Evolutionary conservation across 2,888 invertebrate genomes (phyloP).

Genomic region (Uloborus plumipes): DNA sequence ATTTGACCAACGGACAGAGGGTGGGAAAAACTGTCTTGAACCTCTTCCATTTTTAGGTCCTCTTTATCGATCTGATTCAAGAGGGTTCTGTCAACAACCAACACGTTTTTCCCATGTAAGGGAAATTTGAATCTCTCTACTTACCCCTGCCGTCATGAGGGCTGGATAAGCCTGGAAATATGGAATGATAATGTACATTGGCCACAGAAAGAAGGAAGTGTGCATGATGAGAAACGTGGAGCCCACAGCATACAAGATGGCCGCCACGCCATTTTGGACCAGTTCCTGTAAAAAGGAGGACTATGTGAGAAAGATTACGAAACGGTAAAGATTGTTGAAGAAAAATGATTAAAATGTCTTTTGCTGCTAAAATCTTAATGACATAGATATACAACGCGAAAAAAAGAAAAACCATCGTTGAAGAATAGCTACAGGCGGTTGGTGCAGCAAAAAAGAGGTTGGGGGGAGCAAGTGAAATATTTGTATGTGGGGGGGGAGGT

Average conservation of each 20-base stretch:
- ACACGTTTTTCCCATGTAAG: not conserved
- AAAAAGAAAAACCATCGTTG: too few species aligned
- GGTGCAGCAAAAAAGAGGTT: too few species aligned
- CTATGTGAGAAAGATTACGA: not conserved
- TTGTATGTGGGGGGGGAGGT: too few species aligned
- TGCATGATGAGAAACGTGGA: slow-evolving; percentile 85
- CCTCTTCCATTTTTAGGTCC: too few species aligned
- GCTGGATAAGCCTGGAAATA: slow-evolving; percentile 88
- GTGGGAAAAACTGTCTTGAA: too few species aligned
- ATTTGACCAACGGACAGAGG: too few species aligned
- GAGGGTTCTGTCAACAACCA: too few species aligned
- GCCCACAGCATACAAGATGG: slow-evolving; percentile 83
- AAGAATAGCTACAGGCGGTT: too few species aligned
- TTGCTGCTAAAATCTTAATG: too few species aligned
- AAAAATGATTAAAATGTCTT: not conserved
- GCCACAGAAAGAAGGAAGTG: slow-evolving; percentile 83
- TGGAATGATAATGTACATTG: slow-evolving; percentile 81
- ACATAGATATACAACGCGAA: too few species aligned
- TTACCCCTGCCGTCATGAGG: slow-evolving; percentile 88
- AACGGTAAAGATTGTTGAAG: not conserved
- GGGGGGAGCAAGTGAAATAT: too few species aligned
- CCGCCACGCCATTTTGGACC: slow-evolving; percentile 83
- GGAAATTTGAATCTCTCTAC: slow-evolving; percentile 70
- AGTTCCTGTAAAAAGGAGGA: slow-evolving; percentile 78
- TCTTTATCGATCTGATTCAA: too few species aligned